These are phyloP conservation scores for Nemotelus pantherinus DNA, from an alignment of 2,888 invertebrate genomes.

Conservation along the genomic window DNA sequence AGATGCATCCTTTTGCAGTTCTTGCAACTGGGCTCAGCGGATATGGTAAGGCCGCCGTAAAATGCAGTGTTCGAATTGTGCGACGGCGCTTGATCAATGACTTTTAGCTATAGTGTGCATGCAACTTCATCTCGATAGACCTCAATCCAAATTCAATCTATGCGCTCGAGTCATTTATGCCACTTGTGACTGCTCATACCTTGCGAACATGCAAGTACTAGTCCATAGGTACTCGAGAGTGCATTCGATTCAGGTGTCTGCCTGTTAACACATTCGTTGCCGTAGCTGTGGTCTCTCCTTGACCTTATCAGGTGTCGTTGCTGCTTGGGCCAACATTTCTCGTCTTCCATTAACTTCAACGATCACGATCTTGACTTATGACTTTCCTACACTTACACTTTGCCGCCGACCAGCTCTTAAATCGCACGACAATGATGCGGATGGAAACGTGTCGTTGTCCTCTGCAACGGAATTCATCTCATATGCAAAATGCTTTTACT, in stretches of 20 bases:
- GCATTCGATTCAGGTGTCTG: constrained; percentile 46
- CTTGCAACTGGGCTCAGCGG: not conserved
- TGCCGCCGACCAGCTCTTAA: constrained; percentile 17
- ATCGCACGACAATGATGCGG: not conserved
- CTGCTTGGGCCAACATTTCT: constrained; percentile 46
- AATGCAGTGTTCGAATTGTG: constrained; percentile 12
- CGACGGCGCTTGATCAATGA: constrained; percentile 28
- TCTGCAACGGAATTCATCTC: not conserved
- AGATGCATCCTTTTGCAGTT: not conserved
- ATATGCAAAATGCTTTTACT: not conserved
- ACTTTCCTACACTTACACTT: constrained; percentile 36
- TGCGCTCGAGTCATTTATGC: not conserved
- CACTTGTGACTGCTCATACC: not conserved
- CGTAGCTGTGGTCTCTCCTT: constrained; percentile 49
- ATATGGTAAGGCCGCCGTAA: constrained; percentile 21
- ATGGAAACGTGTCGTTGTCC: not conserved
- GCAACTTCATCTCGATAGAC: constrained; percentile 19
- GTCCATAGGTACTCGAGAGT: constrained; percentile 32
- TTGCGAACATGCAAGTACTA: constrained; percentile 14
- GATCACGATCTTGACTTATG: constrained; percentile 50
- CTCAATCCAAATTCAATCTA: not conserved
- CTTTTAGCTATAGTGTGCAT: constrained; percentile 29
- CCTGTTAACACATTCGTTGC: constrained; percentile 46
- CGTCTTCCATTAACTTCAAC: constrained; percentile 48
- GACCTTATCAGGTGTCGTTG: constrained; percentile 51